phyloP scores from a whole-genome alignment of 2,888 invertebrate species.

The Arge pagana region DNA sequence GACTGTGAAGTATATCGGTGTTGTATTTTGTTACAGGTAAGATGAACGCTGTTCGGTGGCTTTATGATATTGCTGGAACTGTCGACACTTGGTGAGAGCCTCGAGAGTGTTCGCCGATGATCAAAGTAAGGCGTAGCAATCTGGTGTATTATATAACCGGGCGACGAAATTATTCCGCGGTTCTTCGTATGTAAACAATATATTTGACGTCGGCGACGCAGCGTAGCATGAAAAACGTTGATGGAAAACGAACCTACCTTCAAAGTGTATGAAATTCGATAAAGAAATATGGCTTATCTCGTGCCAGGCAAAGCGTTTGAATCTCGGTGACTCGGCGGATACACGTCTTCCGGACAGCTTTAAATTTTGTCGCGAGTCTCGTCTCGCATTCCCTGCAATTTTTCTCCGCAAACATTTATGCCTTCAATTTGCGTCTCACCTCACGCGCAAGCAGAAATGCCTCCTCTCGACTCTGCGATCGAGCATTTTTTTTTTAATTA shows the following conservation, averaged over 20 bases:
- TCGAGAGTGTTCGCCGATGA: constrained; percentile 2
- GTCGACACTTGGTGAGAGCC: neutral
- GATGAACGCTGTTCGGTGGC: constrained; percentile 3
- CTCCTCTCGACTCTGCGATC: too few species aligned
- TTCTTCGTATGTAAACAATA: neutral
- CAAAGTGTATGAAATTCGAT: constrained; percentile 3
- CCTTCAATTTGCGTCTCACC: too few species aligned
- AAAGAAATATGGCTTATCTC: neutral
- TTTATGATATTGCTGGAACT: neutral
- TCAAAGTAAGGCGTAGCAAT: constrained; percentile 14
- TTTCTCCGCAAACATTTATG: too few species aligned
- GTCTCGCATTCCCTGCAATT: too few species aligned
- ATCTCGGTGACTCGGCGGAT: too few species aligned
- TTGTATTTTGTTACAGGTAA: constrained; percentile 16
- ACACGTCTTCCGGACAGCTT: too few species aligned
- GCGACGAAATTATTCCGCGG: neutral
- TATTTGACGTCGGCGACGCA: constrained; percentile 2
- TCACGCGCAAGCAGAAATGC: too few species aligned
- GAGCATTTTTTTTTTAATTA: too few species aligned
- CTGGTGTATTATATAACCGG: constrained; percentile 13
- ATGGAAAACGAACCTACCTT: neutral
- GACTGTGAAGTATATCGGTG: too few species aligned
- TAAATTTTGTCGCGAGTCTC: too few species aligned
- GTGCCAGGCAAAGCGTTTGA: too few species aligned
- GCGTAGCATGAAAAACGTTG: constrained; percentile 5